Percentiles rank a stretch among this genome's conserved stretches.
phyloP scores from a whole-genome alignment of 1,140 invertebrate genomes.

The Gryllus bimaculatus region DNA sequence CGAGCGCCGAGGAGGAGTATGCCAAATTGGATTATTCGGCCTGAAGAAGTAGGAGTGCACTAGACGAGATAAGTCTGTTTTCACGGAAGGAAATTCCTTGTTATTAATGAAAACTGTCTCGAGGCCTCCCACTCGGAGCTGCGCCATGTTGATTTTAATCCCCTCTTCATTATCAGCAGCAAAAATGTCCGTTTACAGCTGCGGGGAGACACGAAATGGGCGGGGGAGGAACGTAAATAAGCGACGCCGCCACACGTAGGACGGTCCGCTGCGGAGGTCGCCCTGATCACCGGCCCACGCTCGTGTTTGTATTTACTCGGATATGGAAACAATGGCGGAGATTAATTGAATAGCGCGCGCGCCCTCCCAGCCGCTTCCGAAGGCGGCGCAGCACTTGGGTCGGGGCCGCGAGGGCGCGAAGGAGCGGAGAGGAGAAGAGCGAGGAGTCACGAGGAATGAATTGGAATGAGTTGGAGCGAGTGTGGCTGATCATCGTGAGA shows the following conservation, averaged over 20 bases:
- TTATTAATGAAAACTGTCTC: constrained; percentile 2
- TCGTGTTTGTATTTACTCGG: background rate
- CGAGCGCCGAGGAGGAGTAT: background rate
- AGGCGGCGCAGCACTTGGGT: background rate
- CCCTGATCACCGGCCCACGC: background rate
- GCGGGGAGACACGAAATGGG: background rate
- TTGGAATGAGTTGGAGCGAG: too few relatives aligned
- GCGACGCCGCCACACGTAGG: background rate
- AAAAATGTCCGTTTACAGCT: background rate
- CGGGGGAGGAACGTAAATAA: background rate
- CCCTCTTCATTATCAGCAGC: background rate
- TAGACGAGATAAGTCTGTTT: background rate
- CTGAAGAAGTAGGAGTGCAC: background rate
- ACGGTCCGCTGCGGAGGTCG: too few relatives aligned
- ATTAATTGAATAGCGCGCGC: background rate
- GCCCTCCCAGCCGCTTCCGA: background rate
- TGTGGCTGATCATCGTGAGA: too few relatives aligned
- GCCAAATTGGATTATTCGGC: background rate
- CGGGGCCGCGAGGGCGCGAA: too few relatives aligned
- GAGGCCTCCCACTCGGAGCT: too few relatives aligned
- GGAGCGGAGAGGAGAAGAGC: too few relatives aligned
- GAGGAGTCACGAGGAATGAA: too few relatives aligned
- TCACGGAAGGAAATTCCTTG: background rate
- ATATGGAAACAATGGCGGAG: background rate
- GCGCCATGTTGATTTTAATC: background rate